Evolutionary conservation across 1,140 invertebrate genomes (phyloP).

Genomic region (Leptonema lineaticorne): DNA sequence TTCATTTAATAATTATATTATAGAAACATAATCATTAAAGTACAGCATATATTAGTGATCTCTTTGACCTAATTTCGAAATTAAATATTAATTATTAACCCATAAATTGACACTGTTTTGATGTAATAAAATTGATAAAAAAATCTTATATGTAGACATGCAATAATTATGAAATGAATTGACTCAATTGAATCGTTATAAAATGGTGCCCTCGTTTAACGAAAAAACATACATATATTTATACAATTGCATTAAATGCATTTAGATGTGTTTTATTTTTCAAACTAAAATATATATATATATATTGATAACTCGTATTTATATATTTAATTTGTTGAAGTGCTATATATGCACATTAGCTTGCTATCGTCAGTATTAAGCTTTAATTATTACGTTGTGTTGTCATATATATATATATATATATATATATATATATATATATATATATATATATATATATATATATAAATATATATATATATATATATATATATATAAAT

Average conservation of each 20-base stretch:
- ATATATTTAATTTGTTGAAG: conserved; percentile 1
- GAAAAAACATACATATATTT: background rate
- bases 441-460: too few relatives aligned
- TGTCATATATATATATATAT: background rate
- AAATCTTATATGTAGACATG: background rate
- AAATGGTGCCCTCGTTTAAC: conserved; percentile 2
- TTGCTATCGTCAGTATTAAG: too few relatives aligned
- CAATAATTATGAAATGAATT: background rate
- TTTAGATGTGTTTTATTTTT: background rate
- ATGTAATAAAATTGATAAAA: background rate
- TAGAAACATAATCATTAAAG: too few relatives aligned
- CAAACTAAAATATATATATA: too few relatives aligned
- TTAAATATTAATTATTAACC: too few relatives aligned
- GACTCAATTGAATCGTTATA: too few relatives aligned
- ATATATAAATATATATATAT: background rate
- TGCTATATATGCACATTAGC: background rate
- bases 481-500: background rate
- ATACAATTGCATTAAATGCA: conserved; percentile 2
- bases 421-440: background rate
- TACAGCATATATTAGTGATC: too few relatives aligned
- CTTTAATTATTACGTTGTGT: too few relatives aligned
- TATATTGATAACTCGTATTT: too few relatives aligned
- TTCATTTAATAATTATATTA: too few relatives aligned
- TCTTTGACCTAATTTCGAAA: too few relatives aligned
- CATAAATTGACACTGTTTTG: background rate